Base-by-base conservation (phyloP, 2,888 invertebrate genomes). In the Epirrhoe tristata region DNA sequence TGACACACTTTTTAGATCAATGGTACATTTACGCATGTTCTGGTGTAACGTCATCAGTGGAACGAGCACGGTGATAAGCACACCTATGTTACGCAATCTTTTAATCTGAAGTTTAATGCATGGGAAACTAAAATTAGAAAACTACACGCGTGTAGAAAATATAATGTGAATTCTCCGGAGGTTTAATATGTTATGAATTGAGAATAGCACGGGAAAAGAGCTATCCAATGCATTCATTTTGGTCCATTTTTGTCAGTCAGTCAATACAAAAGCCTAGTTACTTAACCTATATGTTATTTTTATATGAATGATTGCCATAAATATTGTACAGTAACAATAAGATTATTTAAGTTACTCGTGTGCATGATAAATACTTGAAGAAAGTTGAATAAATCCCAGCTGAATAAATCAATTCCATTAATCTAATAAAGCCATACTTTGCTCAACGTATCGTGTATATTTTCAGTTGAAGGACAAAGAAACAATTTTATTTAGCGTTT, bases 21-120 rank as follows among this genome's bases (percentile, higher is more conserved):
- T 43, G 17, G n/a, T 12, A 60, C 14, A n/a, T 24, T n/a, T 58
- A 58, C 57, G 8, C 60, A 58, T 48, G 31, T 54, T 62, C 16
- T 24, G 24, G 24, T 24, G 4, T 46, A 53, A 48, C 12, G 32
- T 31, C 43, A 56, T 56, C 52, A 53, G 24, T 56, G 60, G 54
- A 64, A 64, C 60, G 24, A 63, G 61, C 39, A 51, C 58, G 48
- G 34, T 63, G 67, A 68, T 68, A 68, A 68, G 58, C 57, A 50
- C 39, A 58, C 24, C 24, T 24, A 58, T 46, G 43, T 64, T 64
- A 61, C 50, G 60, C 61, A 64, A 64, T 31, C 56, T 57, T 59
- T 14, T 52, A 62, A 66, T 48, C 59, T 57, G 39, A 59, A 56
- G 59, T 56, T 67, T 59, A 6, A 58, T 36, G 66, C 52, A 55